These are phyloP conservation scores for Perca schrenkii DNA, from an alignment of 2,113 vertebrate species.

Conservation along the genomic window DNA sequence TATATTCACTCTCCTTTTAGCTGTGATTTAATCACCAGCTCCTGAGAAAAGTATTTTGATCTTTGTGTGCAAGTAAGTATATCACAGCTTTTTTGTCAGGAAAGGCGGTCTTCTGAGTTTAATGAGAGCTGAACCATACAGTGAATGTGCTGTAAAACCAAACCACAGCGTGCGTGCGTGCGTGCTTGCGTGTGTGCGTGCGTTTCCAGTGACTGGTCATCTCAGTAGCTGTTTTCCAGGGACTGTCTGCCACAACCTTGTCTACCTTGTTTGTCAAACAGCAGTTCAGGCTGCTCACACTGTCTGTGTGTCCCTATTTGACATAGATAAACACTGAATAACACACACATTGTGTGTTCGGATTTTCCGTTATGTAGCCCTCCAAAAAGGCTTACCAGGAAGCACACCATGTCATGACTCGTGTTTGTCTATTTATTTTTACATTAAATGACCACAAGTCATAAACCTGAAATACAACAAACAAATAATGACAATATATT, in stretches of 20 bases:
- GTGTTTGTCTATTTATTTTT: too few species aligned
- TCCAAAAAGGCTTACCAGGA: too few species aligned
- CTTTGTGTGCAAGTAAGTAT: not conserved
- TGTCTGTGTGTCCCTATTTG: slow-evolving; percentile 58
- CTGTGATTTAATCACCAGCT: not conserved
- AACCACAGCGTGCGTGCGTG: not conserved
- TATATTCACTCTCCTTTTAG: not conserved
- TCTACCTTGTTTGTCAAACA: slow-evolving; percentile 80
- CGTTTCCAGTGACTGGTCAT: slow-evolving; percentile 59
- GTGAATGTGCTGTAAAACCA: not conserved
- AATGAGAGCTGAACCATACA: not conserved
- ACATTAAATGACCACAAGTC: too few species aligned
- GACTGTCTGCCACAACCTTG: slow-evolving; percentile 72
- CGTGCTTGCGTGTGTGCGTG: not conserved
- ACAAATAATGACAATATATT: too few species aligned
- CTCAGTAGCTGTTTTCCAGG: slow-evolving; percentile 69
- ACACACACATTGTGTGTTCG: slow-evolving; percentile 43
- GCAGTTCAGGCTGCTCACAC: slow-evolving; percentile 63
- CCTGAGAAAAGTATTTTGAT: not conserved
- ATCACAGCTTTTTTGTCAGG: not conserved
- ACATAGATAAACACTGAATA: slow-evolving; percentile 48
- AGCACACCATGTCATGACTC: too few species aligned
- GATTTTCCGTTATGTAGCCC: too few species aligned
- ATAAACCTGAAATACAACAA: too few species aligned
- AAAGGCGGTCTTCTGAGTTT: not conserved